A percentile compares a stretch with the other conserved stretches of the same genome.
These are phyloP conservation scores for Aphrophora alni DNA, from an alignment of 2,888 invertebrate genomes.

Conservation along the genomic window DNA sequence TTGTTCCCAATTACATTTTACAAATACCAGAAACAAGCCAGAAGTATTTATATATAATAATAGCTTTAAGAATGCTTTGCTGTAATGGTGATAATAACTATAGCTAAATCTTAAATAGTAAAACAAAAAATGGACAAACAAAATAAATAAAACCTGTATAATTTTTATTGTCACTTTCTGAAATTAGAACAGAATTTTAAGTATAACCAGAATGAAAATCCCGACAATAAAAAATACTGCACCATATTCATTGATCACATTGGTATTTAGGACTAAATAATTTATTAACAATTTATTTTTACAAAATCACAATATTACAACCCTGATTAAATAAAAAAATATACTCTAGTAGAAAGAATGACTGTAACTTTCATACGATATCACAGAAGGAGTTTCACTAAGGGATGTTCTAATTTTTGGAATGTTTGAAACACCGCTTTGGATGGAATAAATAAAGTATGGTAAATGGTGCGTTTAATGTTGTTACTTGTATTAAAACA, in stretches of 20 bases:
- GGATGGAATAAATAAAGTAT: neutral
- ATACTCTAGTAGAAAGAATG: conserved; percentile 5
- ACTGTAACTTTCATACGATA: neutral
- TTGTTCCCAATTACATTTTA: neutral
- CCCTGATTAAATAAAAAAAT: neutral
- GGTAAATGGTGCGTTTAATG: too few relatives aligned
- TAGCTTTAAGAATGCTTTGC: neutral
- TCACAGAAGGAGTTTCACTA: neutral
- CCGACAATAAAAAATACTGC: neutral
- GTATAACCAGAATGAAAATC: too few relatives aligned
- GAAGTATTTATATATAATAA: neutral
- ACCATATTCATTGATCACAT: neutral
- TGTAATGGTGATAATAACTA: neutral
- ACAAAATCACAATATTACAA: conserved; percentile 2
- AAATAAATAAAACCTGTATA: neutral
- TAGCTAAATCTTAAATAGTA: neutral
- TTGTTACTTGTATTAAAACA: too few relatives aligned
- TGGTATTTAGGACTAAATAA: neutral
- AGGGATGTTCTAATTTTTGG: neutral
- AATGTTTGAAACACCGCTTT: neutral
- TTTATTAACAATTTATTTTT: neutral
- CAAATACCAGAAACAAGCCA: neutral
- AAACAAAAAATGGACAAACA: neutral
- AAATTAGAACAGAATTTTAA: neutral
- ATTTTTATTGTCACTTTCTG: neutral